These are phyloP conservation scores for Antheraea pernyi DNA, from an alignment of 1,140 invertebrate species.

Conservation along the genomic window DNA sequence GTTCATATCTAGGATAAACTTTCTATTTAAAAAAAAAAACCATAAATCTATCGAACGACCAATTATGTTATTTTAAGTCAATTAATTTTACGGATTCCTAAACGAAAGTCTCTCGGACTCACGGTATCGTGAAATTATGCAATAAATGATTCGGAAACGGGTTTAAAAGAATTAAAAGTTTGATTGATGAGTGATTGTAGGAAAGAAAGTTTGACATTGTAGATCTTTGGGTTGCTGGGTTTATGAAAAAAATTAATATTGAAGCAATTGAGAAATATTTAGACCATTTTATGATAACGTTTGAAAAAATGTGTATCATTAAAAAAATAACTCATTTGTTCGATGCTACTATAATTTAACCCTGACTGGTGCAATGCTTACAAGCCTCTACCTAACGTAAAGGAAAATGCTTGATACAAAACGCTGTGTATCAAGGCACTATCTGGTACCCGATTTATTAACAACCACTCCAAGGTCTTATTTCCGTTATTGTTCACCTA, in stretches of 20 bases:
- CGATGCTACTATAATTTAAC: no score
- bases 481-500: no score
- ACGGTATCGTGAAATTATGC: conserved; percentile 9
- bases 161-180: conserved; percentile 13
- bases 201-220: conserved; percentile 10
- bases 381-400: no score
- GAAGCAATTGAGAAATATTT: not conserved
- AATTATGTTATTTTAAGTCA: not conserved
- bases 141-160: conserved; percentile 6
- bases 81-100: conserved; percentile 5
- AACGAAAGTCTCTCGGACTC: conserved; percentile 5
- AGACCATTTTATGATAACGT: no score
- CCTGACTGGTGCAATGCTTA: no score
- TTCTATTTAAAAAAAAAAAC: not conserved
- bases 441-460: no score
- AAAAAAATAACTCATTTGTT: no score
- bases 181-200: conserved; percentile 5
- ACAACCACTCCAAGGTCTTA: no score
- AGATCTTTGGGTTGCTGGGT: not conserved
- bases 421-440: no score
- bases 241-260: not conserved
- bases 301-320: no score
- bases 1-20: not conserved
- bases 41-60: conserved; percentile 4
- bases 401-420: no score